Evolutionary conservation across 2,888 invertebrate genomes (phyloP).

Genomic region (Sicus ferrugineus): DNA sequence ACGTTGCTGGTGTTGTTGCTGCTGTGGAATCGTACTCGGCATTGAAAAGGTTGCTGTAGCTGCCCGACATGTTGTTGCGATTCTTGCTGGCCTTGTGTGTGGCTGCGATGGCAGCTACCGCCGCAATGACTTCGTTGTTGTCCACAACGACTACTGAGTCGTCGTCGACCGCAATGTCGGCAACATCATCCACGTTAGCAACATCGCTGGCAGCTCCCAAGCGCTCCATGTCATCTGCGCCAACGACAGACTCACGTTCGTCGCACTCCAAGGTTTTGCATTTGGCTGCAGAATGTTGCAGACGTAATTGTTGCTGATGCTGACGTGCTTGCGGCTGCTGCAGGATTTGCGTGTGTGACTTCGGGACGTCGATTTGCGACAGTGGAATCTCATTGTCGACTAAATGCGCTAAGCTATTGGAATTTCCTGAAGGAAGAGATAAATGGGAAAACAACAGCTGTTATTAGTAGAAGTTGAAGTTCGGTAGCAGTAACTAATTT

Average conservation of each 20-base stretch:
- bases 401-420: constrained; percentile 73
- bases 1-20: constrained; percentile 21
- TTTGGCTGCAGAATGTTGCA: constrained; percentile 42
- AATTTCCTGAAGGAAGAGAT: constrained; percentile 67
- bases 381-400: constrained; percentile 72
- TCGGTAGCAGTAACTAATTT: not conserved
- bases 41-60: constrained; percentile 63
- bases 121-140: constrained; percentile 60
- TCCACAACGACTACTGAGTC: constrained; percentile 55
- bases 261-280: constrained; percentile 42
- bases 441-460: not conserved
- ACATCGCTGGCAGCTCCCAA: constrained; percentile 28
- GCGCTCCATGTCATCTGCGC: constrained; percentile 30
- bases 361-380: constrained; percentile 64
- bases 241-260: constrained; percentile 32
- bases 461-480: not conserved
- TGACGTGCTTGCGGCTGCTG: not conserved
- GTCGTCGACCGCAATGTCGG: constrained; percentile 46
- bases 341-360: constrained; percentile 43
- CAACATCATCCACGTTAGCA: constrained; percentile 40
- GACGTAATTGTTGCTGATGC: constrained; percentile 54
- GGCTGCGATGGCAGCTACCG: constrained; percentile 61
- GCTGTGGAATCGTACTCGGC: constrained; percentile 51
- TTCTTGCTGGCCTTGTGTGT: constrained; percentile 49
- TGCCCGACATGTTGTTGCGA: constrained; percentile 61